Evolutionary conservation across 2,888 invertebrate species (phyloP).

Genomic region (Ophion ventricosus): DNA sequence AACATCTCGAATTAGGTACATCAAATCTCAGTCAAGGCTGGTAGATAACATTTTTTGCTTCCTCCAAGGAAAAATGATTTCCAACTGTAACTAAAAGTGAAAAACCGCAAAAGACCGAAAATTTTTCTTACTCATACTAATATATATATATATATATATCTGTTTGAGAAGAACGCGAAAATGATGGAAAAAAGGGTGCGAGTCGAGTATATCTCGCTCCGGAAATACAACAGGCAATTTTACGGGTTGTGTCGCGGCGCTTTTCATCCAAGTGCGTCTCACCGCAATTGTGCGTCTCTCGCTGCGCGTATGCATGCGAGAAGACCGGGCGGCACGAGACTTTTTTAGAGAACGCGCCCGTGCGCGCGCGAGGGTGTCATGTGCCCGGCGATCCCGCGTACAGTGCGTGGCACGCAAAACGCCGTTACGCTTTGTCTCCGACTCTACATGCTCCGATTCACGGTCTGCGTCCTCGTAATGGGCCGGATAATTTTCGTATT

Average conservation of each 20-base stretch:
- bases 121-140: too few species aligned
- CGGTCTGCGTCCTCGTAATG: slow-evolving; percentile 64
- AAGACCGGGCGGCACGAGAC: slow-evolving; percentile 42
- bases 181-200: slow-evolving; percentile 8
- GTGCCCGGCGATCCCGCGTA: slow-evolving; percentile 24
- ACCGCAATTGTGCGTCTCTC: not conserved
- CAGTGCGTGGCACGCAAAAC: slow-evolving; percentile 33
- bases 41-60: too few species aligned
- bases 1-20: too few species aligned
- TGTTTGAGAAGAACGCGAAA: not conserved
- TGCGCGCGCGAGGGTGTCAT: slow-evolving; percentile 31
- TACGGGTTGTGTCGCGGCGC: slow-evolving; percentile 61
- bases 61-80: too few species aligned
- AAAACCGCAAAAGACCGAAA: too few species aligned
- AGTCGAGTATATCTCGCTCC: slow-evolving; percentile 58
- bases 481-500: slow-evolving; percentile 64
- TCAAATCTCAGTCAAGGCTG: too few species aligned
- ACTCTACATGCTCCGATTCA: slow-evolving; percentile 53
- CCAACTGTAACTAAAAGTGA: too few species aligned
- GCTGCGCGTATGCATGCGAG: not conserved
- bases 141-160: too few species aligned
- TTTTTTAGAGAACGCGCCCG: slow-evolving; percentile 31
- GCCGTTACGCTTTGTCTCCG: slow-evolving; percentile 61
- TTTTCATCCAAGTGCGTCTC: slow-evolving; percentile 36
- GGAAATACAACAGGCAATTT: slow-evolving; percentile 65